Evolutionary conservation across 1,140 invertebrate genomes (phyloP), one percentile per base, ranked within the genome.

Genomic region (Papilio aristodemus): DNA sequence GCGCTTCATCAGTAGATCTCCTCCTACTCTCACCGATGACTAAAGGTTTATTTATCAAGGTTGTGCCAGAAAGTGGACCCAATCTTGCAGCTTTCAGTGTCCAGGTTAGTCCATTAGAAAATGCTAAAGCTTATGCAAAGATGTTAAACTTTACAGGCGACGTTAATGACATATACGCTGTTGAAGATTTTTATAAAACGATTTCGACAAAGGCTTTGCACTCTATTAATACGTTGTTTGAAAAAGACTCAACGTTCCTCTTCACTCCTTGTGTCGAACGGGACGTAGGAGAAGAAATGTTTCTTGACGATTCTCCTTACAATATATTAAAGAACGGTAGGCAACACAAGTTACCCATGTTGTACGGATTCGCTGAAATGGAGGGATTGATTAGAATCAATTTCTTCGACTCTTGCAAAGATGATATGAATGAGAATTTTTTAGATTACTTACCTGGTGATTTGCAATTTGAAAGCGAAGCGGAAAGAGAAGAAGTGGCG

Each of bases 401-500:
- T n/a, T 22, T 63, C 9, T 79, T 76, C 25, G 69, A 81, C 19
- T 11, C 25, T 10, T 83, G 79, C 80, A 79, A 78, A 70, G 19
- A 76, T n/a, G 67, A 39, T 67, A 89, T 89, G 83, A 84, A 89
- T 70, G 22, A 50, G 37, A 83, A 82, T 0, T 87, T 89, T 72
- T 77, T 76, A 1, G 68, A 86, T 43, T 89, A 83, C 54, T 62
- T 87, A 25, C 84, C 85, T 4, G 69, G 64, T 67, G 84, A 89
- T 66, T 71, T 89, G n/a, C 27, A 72, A 14, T 86, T 88, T 72
- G 37, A 75, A 54, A 72, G 32, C 38, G 64, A 79, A 25, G 38
- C 43, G 14, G 73, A 86, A 67, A 83, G 69, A 70, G 63, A 77
- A 19, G 9, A 74, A 67, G 74, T 85, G 7, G 81, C 75, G 0